phyloP scores from a whole-genome alignment of 1,140 invertebrate species.

The Eriocheir sinensis region DNA sequence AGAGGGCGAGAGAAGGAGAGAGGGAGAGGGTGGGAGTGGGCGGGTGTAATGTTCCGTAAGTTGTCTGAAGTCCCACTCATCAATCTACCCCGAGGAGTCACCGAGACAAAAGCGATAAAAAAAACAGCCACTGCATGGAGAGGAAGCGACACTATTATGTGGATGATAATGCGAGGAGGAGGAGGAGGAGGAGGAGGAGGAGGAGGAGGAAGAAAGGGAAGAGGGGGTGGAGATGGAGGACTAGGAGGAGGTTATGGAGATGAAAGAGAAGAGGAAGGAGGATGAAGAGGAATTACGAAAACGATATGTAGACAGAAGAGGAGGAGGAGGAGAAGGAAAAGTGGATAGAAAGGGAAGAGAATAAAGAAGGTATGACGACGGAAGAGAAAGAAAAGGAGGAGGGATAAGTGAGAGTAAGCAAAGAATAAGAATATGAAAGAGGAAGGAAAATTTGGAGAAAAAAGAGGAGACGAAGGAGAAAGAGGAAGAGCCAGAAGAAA shows the following conservation, averaged over 20 bases:
- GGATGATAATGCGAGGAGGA: constrained; percentile 68
- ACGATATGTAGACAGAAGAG: background rate
- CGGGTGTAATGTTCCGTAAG: constrained; percentile 74
- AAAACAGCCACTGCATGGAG: constrained; percentile 54
- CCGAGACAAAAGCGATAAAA: constrained; percentile 72
- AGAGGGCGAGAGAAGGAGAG: background rate
- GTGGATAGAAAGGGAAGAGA: background rate
- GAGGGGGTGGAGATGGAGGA: constrained; percentile 1
- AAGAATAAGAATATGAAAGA: background rate
- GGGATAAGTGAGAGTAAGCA: background rate
- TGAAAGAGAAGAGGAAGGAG: background rate
- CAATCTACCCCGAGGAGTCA: constrained; percentile 72
- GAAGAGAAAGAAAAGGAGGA: background rate
- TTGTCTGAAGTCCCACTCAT: constrained; percentile 67
- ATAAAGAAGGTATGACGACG: background rate
- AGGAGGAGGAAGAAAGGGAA: background rate
- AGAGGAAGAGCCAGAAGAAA: background rate
- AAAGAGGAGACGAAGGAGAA: background rate
- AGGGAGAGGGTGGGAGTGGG: too few species aligned
- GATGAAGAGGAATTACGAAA: background rate
- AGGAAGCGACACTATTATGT: constrained; percentile 74
- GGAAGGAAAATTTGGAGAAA: background rate
- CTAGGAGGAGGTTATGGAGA: background rate
- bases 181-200: background rate
- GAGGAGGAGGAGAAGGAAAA: background rate